Evolutionary conservation across 2,888 invertebrate genomes (phyloP).

Genomic region (Pyrrhosoma nymphula): DNA sequence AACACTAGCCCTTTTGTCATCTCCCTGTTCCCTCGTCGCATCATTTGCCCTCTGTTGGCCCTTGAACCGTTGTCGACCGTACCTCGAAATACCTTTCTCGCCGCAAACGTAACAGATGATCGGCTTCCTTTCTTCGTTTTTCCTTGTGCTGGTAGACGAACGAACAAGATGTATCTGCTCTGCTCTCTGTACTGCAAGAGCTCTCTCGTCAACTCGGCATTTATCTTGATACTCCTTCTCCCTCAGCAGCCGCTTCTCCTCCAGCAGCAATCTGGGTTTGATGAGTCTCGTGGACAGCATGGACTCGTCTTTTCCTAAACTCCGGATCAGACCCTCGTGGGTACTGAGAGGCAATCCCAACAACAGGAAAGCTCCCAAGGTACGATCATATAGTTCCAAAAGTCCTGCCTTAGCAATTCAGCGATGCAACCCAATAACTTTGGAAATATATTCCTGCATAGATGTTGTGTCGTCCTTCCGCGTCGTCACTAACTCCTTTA

Average conservation of each 20-base stretch:
- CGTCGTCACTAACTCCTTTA: not conserved
- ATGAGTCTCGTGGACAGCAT: not conserved
- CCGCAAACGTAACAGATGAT: not conserved
- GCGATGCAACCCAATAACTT: not conserved
- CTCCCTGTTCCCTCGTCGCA: not conserved
- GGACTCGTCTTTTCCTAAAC: not conserved
- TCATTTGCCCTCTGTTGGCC: not conserved
- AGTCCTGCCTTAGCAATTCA: not conserved
- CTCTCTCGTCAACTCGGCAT: not conserved
- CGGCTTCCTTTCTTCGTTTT: not conserved
- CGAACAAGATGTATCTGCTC: not conserved
- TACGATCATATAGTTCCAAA: not conserved
- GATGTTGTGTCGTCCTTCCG: not conserved
- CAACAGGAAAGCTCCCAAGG: not conserved
- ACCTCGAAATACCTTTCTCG: not conserved
- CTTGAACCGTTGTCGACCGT: not conserved
- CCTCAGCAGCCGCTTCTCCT: not conserved
- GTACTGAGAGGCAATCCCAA: not conserved
- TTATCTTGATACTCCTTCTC: not conserved
- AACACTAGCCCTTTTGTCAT: not conserved
- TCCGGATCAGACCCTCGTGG: not conserved
- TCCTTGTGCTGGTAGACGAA: not conserved
- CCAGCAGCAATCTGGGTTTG: too few species aligned
- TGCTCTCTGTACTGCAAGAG: not conserved
- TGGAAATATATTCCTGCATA: not conserved